A percentile compares a stretch with the other conserved stretches of the same genome.
These are phyloP conservation scores for Macaria liturata DNA, from an alignment of 2,888 invertebrate genomes.

Conservation along the genomic window DNA sequence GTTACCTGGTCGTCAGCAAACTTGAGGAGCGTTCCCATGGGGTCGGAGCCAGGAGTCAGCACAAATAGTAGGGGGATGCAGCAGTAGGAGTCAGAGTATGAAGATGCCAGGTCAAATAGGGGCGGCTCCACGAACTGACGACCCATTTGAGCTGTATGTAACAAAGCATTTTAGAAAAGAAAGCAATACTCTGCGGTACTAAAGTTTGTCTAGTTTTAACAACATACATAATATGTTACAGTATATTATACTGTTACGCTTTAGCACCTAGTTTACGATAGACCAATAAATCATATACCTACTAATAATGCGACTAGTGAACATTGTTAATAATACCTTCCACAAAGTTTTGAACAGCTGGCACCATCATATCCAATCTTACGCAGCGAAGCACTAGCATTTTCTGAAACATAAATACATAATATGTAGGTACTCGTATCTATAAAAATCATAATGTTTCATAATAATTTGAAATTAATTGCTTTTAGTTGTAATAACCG, in stretches of 20 bases:
- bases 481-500: too few species aligned
- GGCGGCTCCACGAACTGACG: conserved; percentile 93
- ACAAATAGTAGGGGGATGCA: conserved; percentile 96
- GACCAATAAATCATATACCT: too few species aligned
- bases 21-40: conserved; percentile 93
- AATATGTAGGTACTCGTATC: neutral
- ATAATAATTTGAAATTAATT: too few species aligned
- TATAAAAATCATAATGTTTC: too few species aligned
- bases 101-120: conserved; percentile 92
- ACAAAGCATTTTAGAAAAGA: too few species aligned
- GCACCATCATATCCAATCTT: conserved; percentile 94
- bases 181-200: too few species aligned
- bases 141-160: conserved; percentile 86
- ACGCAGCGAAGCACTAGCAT: conserved; percentile 91
- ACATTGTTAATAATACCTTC: conserved; percentile 62
- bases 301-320: neutral
- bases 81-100: conserved; percentile 93
- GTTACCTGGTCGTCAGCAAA: conserved; percentile 94
- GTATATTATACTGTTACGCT: too few species aligned
- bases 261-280: too few species aligned
- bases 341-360: conserved; percentile 89
- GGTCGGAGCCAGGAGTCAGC: conserved; percentile 96
- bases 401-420: conserved; percentile 76
- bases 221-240: too few species aligned
- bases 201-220: too few species aligned